Base-by-base conservation (phyloP, 35 echinoderm and acorn worm species). In the Anneissia japonica region DNA sequence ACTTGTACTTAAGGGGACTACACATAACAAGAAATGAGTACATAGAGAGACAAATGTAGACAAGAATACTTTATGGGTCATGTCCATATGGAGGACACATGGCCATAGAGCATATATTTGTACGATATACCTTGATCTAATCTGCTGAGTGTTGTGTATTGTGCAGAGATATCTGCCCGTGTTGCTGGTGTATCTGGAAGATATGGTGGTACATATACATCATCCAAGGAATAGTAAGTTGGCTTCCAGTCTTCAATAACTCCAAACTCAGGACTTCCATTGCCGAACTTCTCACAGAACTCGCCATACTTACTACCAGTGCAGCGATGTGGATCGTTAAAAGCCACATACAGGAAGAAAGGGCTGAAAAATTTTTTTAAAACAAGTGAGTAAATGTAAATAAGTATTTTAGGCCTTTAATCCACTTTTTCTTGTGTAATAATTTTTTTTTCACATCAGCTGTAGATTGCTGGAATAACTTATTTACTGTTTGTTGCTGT, bases 221-320 rank as follows among this genome's bases (percentile, higher is more conserved):
- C 95, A 35, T 93, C 83, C 11, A 89, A 91, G 14, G 93, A 81
- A 89, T 97, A 97, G 77, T 90, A 91, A 0, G 77, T 32, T 38
- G 95, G 95, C 28, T 90, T 93, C 95, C 95, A 98, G 51, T 98
- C 95, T 17, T 82, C 82, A 10, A 98, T 93, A 17, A 87, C 38
- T 4, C 95, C 89, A 43, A 29, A 79, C 34, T 79, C 89, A 0
- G 87, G 72, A 26, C 86, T 46, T 21, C 95, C 95, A 74, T 93
- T 89, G 31, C 95, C 95, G 51, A 90, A 97, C 74, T 91, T 93
- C 82, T 97, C 95, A 87, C 91, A 93, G 82, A 97, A 97, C 31
- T 86, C 56, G 17, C 95, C 95, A 16, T 74, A 90, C 28, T 74
- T 40, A 23, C 75, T 81, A 4, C 74, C 91, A 37, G 79, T 81